Evolutionary conservation across 2,888 invertebrate species (phyloP).

Genomic region (Papilio demoleus): DNA sequence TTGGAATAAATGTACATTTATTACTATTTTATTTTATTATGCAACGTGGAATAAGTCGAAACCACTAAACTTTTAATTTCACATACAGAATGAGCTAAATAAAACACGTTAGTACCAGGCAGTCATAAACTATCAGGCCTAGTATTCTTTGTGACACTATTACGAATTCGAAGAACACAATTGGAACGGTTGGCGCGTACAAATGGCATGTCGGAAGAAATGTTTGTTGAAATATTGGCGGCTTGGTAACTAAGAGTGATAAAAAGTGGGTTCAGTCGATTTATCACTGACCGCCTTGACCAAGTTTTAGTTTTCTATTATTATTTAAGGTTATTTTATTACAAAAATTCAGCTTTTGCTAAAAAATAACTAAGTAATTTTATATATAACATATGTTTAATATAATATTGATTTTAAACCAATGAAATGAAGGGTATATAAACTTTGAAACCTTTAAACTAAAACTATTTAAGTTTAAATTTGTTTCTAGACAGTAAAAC

Average conservation of each 20-base stretch:
- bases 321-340: neutral
- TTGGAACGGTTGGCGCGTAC: neutral
- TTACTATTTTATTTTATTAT: no score
- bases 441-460: neutral
- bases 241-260: neutral
- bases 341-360: neutral
- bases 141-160: neutral
- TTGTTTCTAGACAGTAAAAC: conserved; percentile 63
- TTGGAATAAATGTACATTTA: no score
- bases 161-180: neutral
- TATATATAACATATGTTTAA: no score
- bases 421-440: neutral
- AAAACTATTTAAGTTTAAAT: neutral
- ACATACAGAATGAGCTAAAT: neutral
- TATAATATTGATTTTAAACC: no score
- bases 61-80: no score
- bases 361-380: neutral
- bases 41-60: no score
- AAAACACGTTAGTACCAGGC: neutral
- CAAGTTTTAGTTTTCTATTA: neutral
- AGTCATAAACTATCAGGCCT: neutral
- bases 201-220: conserved; percentile 9
- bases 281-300: conserved; percentile 3
- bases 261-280: conserved; percentile 12
- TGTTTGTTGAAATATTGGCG: conserved; percentile 15